Conservation (phyloP, 2,888 invertebrate species). For the Alcis repandata region DNA sequence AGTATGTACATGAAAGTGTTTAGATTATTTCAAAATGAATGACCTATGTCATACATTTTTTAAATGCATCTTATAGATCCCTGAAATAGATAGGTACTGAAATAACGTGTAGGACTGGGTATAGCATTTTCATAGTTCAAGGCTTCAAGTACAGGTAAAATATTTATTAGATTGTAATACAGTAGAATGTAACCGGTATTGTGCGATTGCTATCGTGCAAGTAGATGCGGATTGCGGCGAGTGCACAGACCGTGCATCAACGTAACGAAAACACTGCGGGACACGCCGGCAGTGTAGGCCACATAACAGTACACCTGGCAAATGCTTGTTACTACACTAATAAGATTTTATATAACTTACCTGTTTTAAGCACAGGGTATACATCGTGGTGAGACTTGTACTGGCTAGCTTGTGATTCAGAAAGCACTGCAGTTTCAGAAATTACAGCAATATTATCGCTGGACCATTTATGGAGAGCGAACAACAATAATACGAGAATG, state of each 20-base stretch:
- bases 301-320: conserved; percentile 56
- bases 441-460: conserved; percentile 71
- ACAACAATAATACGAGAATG: conserved; percentile 87
- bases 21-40: too few relatives aligned
- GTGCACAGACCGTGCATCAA: conserved; percentile 51
- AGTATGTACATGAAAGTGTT: too few relatives aligned
- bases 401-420: conserved; percentile 57
- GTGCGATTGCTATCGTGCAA: conserved; percentile 36
- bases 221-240: conserved; percentile 21
- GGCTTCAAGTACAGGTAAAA: too few relatives aligned
- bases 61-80: too few relatives aligned
- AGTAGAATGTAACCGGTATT: conserved; percentile 6
- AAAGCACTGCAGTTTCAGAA: conserved; percentile 51
- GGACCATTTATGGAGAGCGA: conserved; percentile 88
- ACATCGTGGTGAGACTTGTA: conserved; percentile 74
- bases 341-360: conserved; percentile 54
- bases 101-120: too few relatives aligned
- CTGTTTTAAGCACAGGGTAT: conserved; percentile 74
- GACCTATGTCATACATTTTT: too few relatives aligned
- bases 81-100: too few relatives aligned
- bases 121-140: too few relatives aligned
- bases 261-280: conserved; percentile 57
- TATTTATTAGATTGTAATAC: too few relatives aligned
- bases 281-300: conserved; percentile 59
- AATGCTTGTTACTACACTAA: conserved; percentile 30